A percentile compares a stretch with the other conserved stretches of the same genome.
Conservation (phyloP, 2,888 invertebrate genomes). For the Perizoma affinitatum region DNA sequence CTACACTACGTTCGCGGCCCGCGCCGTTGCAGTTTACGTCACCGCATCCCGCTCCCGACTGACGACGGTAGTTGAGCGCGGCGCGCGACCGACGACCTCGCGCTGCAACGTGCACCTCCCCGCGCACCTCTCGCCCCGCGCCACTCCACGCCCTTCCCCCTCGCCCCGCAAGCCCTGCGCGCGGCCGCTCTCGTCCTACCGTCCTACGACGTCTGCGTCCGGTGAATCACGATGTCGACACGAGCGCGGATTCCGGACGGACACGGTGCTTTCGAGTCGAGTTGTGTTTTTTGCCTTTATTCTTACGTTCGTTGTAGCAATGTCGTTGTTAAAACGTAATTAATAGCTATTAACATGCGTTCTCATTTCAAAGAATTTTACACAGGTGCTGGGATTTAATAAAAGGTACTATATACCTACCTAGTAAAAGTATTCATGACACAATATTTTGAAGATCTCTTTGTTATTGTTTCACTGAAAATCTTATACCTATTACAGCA, state of each 20-base stretch:
- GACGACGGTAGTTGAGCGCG: conserved; percentile 53
- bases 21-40: conserved; percentile 83
- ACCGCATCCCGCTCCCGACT: conserved; percentile 85
- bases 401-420: no score
- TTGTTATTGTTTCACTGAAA: no score
- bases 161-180: conserved; percentile 49
- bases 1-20: conserved; percentile 81
- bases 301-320: not conserved
- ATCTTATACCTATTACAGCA: no score
- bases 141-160: conserved; percentile 54
- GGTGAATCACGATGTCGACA: conserved; percentile 68
- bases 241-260: conserved; percentile 40
- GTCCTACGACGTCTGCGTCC: conserved; percentile 72
- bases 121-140: conserved; percentile 60
- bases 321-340: no score
- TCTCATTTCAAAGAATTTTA: no score
- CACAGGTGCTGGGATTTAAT: no score
- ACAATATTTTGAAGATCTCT: no score
- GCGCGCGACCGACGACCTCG: conserved; percentile 81
- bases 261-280: conserved; percentile 18
- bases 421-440: no score
- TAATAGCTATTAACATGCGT: no score
- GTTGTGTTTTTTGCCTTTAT: conserved; percentile 7
- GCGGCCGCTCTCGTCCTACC: conserved; percentile 47
- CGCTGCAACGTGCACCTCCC: conserved; percentile 80